phyloP scores from a whole-genome alignment of 1,140 invertebrate genomes.

The Hypothenemus hampei region DNA sequence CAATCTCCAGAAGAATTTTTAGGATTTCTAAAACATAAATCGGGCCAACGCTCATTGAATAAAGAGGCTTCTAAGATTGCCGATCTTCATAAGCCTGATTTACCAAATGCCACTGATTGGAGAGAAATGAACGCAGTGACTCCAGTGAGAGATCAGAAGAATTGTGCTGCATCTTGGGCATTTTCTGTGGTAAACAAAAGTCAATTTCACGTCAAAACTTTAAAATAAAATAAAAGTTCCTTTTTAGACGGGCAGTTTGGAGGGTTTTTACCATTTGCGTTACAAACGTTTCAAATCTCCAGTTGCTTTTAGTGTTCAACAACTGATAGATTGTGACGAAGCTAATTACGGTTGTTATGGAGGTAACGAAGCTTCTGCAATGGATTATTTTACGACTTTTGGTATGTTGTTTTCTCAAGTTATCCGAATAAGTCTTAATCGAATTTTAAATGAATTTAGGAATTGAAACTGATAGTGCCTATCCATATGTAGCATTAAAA shows the following conservation, averaged over 20 bases:
- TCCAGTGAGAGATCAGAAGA: conserved; percentile 32
- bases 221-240: no score
- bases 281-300: conserved; percentile 1
- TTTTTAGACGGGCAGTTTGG: conserved; percentile 6
- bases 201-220: not conserved
- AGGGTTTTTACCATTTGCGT: conserved; percentile 9
- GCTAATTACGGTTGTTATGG: conserved; percentile 76
- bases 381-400: conserved; percentile 77
- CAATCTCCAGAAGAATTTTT: conserved; percentile 76
- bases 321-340: conserved; percentile 19
- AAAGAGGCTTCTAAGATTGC: not conserved
- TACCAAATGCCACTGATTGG: conserved; percentile 33
- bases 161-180: conserved; percentile 52
- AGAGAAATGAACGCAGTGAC: conserved; percentile 32
- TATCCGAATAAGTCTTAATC: not conserved
- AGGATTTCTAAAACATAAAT: not conserved
- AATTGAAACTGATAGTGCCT: conserved; percentile 84
- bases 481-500: conserved; percentile 78
- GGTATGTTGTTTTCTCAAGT: not conserved
- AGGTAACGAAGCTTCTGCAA: conserved; percentile 88
- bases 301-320: conserved; percentile 16
- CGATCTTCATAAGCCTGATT: conserved; percentile 9
- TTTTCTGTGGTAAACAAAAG: conserved; percentile 49
- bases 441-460: conserved; percentile 39
- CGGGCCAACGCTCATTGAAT: not conserved